Conservation (phyloP, 2,113 vertebrate genomes). For the Malurus melanocephalus region DNA sequence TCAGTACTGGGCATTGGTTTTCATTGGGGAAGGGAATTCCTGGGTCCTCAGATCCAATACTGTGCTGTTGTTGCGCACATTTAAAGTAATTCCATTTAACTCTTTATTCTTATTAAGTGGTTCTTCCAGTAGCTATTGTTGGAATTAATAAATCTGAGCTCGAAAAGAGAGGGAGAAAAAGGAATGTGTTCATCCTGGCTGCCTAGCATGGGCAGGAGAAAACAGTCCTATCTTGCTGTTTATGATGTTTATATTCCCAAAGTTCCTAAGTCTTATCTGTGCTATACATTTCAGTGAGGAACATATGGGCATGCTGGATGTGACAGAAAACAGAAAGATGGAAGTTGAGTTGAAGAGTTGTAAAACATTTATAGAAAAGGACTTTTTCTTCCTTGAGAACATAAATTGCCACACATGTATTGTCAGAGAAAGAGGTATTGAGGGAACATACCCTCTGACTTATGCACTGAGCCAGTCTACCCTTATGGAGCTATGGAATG, state of each 20-base stretch:
- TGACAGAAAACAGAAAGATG: neutral
- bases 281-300: neutral
- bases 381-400: neutral
- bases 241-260: neutral
- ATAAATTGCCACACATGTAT: rapidly evolving
- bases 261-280: neutral
- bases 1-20: neutral
- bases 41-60: neutral
- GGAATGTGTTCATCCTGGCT: neutral
- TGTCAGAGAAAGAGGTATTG: neutral
- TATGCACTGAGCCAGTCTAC: neutral
- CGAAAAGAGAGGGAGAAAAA: neutral
- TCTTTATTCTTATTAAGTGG: neutral
- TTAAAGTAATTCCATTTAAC: neutral
- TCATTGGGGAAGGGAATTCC: neutral
- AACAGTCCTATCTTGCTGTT: neutral
- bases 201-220: neutral
- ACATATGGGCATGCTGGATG: neutral
- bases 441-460: neutral
- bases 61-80: neutral
- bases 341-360: neutral
- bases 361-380: neutral
- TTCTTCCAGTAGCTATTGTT: neutral
- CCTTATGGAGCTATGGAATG: neutral
- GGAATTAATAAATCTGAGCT: neutral